phyloP scores from a whole-genome alignment of 2,797 vertebrate genomes.

The Acanthornis magna region DNA sequence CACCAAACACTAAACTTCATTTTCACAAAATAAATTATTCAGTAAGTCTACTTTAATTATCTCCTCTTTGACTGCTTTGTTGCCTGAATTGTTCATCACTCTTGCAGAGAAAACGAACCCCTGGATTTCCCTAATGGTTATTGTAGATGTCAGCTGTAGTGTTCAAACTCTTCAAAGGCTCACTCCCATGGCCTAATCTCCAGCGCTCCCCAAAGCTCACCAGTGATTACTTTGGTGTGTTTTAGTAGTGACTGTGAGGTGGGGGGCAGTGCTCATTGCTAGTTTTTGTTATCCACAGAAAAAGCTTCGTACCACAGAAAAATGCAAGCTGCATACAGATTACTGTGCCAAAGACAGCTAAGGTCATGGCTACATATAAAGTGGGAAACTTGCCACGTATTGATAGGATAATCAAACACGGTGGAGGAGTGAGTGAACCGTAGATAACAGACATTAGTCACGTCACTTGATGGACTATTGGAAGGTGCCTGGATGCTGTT shows the following conservation, averaged over 20 bases:
- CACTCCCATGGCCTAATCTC: not conserved
- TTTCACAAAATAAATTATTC: slow-evolving; percentile 49
- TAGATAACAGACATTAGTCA: not conserved
- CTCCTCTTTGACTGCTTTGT: slow-evolving; percentile 17
- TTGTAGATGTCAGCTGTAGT: not conserved
- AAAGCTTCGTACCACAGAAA: not conserved
- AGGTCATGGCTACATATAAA: not conserved
- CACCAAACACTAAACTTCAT: not conserved
- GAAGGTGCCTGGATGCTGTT: not conserved
- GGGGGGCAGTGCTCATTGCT: not conserved
- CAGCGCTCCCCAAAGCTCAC: not conserved
- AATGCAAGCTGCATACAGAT: not conserved
- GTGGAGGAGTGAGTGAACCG: not conserved
- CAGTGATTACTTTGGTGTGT: not conserved
- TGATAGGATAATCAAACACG: not conserved
- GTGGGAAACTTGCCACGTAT: not conserved
- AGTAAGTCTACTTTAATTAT: slow-evolving; percentile 31
- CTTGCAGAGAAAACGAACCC: not conserved
- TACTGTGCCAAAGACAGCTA: not conserved
- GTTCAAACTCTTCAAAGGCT: slow-evolving; percentile 4
- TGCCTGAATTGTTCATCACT: slow-evolving; percentile 3
- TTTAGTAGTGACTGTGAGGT: not conserved
- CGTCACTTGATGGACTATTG: not conserved
- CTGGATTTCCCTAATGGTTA: slow-evolving; percentile 9
- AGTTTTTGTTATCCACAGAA: not conserved